Base-by-base conservation (phyloP, 2,888 invertebrate genomes). In the Thera britannica region DNA sequence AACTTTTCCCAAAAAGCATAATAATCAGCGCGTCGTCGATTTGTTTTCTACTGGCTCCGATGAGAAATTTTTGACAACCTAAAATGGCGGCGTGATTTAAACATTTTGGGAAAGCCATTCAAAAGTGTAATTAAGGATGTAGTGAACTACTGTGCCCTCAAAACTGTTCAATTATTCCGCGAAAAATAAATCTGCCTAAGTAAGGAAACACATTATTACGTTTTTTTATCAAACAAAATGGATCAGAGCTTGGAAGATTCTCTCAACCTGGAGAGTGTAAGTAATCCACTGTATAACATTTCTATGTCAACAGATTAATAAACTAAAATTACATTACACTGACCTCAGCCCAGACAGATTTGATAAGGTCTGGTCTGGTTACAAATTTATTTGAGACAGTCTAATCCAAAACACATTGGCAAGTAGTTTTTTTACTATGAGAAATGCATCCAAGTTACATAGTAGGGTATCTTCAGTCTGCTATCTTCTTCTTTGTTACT, bases 71-170 rank as follows among this genome's bases (percentile, higher is more conserved):
- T 92, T 93, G 93, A 92, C 92, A 92, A 85, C 83, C 78, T 91
- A 93, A 90, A 92, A 94, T 94, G 94, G 94, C 94, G 94, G 94
- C 90, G 89, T 87, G 92, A 84, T 94, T 94, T 93, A 82, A 94
- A 93, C 90, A 51, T 63, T 62, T 68, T 64, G 58, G 56, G 59
- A 51, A 62, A 67, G 55, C 51, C 12, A 38, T 69, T 65, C 23
- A 51, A 69, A 68, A 58, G 48, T 41, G 41, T 3, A 36, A 6
- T 46, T 9, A 2, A 44, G 23, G 59, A 69, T 69, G 65, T 69
- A 52, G 49, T 57, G 51, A 49, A 65, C 36, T 49, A 57, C 11
- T 63, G 58, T 5, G 5, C n/a, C 2, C 3, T 11, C 9, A 12
- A 23, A 23, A 46, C 6, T 46, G 8, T 23, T 44, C 7, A 12